Evolutionary conservation across 1,140 invertebrate species (phyloP).

Genomic region (Metopolophium dirhodum): DNA sequence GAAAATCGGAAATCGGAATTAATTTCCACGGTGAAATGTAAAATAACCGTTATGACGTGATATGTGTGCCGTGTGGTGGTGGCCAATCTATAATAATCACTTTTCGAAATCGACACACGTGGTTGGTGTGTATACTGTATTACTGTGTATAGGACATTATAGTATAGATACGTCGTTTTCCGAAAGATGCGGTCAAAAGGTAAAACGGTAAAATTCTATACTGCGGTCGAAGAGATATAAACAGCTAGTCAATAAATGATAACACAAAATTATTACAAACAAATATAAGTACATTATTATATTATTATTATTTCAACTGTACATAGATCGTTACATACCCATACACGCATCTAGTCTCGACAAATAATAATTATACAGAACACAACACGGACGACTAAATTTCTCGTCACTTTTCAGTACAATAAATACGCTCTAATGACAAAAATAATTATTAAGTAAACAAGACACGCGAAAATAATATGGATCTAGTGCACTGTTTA

Average conservation of each 20-base stretch:
- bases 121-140: too few relatives aligned
- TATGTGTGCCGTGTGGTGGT: too few relatives aligned
- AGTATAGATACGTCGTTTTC: background rate
- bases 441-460: background rate
- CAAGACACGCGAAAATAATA: background rate
- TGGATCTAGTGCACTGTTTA: background rate
- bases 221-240: background rate
- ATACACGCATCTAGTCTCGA: background rate
- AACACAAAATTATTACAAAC: background rate
- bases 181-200: background rate
- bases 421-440: background rate
- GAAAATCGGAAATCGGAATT: conserved; percentile 19
- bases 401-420: background rate
- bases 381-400: background rate
- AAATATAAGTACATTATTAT: background rate
- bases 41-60: background rate
- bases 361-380: background rate
- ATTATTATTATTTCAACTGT: background rate
- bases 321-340: background rate
- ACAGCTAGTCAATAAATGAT: background rate
- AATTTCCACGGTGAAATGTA: background rate
- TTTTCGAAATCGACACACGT: background rate
- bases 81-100: background rate
- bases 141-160: too few relatives aligned
- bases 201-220: background rate